Evolutionary conservation across 2,888 invertebrate genomes (phyloP).

Genomic region (Enchytraeus crypticus): DNA sequence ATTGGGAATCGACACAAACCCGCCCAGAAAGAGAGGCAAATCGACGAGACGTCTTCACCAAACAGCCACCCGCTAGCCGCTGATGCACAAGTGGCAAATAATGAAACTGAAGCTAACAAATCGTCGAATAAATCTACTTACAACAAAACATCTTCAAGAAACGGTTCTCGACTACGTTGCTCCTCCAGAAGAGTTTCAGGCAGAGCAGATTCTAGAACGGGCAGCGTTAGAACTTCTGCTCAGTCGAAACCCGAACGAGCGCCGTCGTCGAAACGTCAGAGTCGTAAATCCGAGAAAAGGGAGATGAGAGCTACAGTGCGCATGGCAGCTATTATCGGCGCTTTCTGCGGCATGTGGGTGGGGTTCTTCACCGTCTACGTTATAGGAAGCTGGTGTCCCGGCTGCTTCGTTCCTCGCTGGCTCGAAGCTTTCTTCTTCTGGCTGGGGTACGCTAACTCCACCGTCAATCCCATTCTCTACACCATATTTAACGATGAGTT

Average conservation of each 20-base stretch:
- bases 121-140: not conserved
- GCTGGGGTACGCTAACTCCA: constrained; percentile 48
- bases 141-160: not conserved
- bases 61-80: not conserved
- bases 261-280: not conserved
- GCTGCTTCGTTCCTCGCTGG: constrained; percentile 34
- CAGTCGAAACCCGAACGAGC: no score
- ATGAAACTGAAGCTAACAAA: no score
- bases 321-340: constrained; percentile 48
- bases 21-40: no score
- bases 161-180: not conserved
- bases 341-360: constrained; percentile 48
- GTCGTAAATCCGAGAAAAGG: constrained; percentile 30
- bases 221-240: no score
- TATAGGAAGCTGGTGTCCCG: constrained; percentile 38
- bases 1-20: not conserved
- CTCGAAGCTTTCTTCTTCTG: constrained; percentile 44
- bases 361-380: constrained; percentile 49
- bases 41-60: not conserved
- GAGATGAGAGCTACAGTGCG: constrained; percentile 47
- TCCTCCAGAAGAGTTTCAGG: no score
- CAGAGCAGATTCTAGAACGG: no score
- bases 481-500: constrained; percentile 48
- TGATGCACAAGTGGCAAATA: not conserved
- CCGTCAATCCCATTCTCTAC: constrained; percentile 47